Base-by-base conservation (phyloP, 2,113 vertebrate genomes). In the Atractosteus spatula region DNA sequence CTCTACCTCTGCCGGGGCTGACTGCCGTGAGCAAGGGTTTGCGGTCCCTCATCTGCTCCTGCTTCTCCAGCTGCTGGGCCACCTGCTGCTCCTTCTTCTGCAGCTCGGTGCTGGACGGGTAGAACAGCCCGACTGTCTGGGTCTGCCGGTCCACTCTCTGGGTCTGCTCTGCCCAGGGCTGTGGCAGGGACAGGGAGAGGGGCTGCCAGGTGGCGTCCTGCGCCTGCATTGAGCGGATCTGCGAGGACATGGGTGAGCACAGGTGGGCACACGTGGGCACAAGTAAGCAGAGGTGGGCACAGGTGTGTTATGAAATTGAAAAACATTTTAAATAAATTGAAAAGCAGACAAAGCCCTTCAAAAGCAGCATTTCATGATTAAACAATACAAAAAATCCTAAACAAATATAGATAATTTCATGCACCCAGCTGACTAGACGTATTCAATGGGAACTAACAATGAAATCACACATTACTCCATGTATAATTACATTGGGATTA, bases 1-100 rank as follows among this genome's bases (percentile, higher is more conserved):
- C 47, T 5, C 83, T 73, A 98, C 97, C 96, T 94, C 90, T 88
- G 16, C 97, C 97, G 0, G 96, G 97, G 84, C 97, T 99, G 81
- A 97, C 7, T 0, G 95, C 89, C 14, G 93, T 94, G 74, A 94
- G 83, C 0, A 88, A 85, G 0, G 92, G 92, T 13, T 83, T 92
- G 29, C 74, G 91, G 79, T 91, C 89, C 63, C 88, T 93, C 84
- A 80, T 89, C 59, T 82, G 83, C 76, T 91, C 89, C 78, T 90
- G 78, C 68, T 84, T 90, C 82, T 87, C 85, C 72, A 84, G 86
- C 64, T 91, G 84, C 57, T 79, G 83, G 61, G 71, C 76, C 54
- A 83, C 75, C 74, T 95, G 90, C 68, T 91, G 84, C 42, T 87
- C 81, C 76, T 86, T 91, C 74, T 77, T 93, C 56, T 93, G 90